Evolutionary conservation across 2,797 vertebrate species (phyloP).

Genomic region (Choloepus didactylus): DNA sequence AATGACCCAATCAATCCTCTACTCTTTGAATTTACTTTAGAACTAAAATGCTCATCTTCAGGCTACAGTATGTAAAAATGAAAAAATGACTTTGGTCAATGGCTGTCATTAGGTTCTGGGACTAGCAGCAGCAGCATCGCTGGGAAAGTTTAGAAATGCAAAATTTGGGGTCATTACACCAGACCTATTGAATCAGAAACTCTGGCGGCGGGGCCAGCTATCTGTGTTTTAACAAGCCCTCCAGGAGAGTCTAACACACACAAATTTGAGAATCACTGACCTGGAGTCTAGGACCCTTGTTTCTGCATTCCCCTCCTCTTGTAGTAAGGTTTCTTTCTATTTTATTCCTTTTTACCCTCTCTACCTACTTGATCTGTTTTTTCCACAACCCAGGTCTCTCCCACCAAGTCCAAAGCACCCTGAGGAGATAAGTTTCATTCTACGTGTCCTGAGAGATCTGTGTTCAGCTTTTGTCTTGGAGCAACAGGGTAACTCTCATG

Average conservation of each 20-base stretch:
- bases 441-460: not conserved
- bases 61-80: not conserved
- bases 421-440: not conserved
- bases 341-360: not conserved
- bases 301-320: not conserved
- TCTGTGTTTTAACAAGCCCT: not conserved
- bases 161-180: not conserved
- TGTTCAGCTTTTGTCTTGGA: not conserved
- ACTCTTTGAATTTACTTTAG: slow-evolving; percentile 7
- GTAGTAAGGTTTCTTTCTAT: not conserved
- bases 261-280: not conserved
- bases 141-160: not conserved
- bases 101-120: not conserved
- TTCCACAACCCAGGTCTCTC: not conserved
- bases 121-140: not conserved
- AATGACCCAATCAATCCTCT: not conserved
- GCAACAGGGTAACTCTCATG: not conserved
- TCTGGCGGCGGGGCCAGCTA: not conserved
- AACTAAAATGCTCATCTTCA: not conserved
- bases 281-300: not conserved
- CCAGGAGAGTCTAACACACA: not conserved
- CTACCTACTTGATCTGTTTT: not conserved
- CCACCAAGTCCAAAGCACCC: not conserved
- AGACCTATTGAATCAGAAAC: not conserved
- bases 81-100: not conserved